Evolutionary conservation across 2,888 invertebrate genomes (phyloP), one percentile per base, ranked within the genome.

Genomic region (Eretmocerus hayati): DNA sequence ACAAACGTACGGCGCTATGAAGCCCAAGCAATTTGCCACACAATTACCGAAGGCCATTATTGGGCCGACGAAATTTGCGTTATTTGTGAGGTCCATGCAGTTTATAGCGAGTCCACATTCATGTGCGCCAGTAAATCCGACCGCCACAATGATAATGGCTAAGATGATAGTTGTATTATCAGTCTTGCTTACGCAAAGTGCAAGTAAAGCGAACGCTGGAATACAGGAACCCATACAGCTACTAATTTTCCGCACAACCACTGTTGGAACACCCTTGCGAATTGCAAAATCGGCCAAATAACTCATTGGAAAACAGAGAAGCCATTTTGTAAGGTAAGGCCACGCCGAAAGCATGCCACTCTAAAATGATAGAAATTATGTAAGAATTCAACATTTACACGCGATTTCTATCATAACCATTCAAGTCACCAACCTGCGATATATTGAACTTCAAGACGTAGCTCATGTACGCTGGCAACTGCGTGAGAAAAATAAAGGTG

Each of bases 401-500:
- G n/a, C n/a, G n/a, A n/a, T n/a, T n/a, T n/a, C n/a, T n/a, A n/a
- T n/a, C 13, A 13, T 8, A 30, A 9, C 13, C 13, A 13, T 9
- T 9, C 8, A 13, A 30, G 13, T 2, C 2, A 47, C 59, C 64
- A 57, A 82, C 82, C 57, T 76, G 62, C 63, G 78, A 76, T 2
- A 85, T 79, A 48, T 84, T 71, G 43, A 81, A 77, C 23, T 75
- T 71, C 0, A 85, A 71, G 1, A 83, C 79, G 36, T 72, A 72
- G 51, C 75, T 77, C 75, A 86, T 78, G 61, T 84, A 87, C 0
- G 78, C 79, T 0, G 86, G 85, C 58, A 84, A 80, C 66, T 85
- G 79, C 0, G 84, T 83, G 51, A 85, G 73, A 5, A 87, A 70
- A 0, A 81, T 84, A 75, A 83, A 84, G 66, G 81, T 85, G 8